Evolutionary conservation across 2,113 vertebrate species (phyloP).

Genomic region (Sclerurus mexicanus): DNA sequence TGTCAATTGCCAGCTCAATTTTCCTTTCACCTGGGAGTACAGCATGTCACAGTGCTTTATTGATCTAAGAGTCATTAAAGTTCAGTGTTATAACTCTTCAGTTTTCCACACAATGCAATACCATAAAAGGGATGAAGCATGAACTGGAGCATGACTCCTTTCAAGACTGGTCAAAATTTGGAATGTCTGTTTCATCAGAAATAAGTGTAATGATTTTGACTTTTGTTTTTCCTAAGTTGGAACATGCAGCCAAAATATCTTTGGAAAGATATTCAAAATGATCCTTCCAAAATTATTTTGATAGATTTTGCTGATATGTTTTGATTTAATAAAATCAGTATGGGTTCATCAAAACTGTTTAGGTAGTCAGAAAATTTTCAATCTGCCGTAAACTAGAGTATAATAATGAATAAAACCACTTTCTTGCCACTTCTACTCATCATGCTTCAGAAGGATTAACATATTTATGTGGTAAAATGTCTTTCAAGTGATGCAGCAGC

Average conservation of each 20-base stretch:
- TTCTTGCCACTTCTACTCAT: neutral
- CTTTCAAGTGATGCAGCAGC: neutral
- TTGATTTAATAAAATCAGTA: neutral
- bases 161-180: neutral
- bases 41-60: constrained; percentile 48
- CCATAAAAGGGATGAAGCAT: neutral
- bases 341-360: accelerated
- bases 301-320: neutral
- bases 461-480: neutral
- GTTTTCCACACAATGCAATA: neutral
- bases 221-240: neutral
- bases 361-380: neutral
- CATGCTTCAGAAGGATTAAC: neutral
- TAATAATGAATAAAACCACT: neutral
- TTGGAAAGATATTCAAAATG: neutral
- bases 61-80: constrained; percentile 47
- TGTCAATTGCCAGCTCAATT: constrained; percentile 61
- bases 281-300: neutral
- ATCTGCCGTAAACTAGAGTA: neutral
- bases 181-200: neutral
- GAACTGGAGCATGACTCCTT: neutral
- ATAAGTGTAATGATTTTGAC: neutral
- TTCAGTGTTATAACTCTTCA: neutral
- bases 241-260: neutral
- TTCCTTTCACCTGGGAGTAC: constrained; percentile 58